These are phyloP conservation scores for Xiphorhynchus erythropygius DNA, from an alignment of 2,797 vertebrate genomes.

Conservation along the genomic window DNA sequence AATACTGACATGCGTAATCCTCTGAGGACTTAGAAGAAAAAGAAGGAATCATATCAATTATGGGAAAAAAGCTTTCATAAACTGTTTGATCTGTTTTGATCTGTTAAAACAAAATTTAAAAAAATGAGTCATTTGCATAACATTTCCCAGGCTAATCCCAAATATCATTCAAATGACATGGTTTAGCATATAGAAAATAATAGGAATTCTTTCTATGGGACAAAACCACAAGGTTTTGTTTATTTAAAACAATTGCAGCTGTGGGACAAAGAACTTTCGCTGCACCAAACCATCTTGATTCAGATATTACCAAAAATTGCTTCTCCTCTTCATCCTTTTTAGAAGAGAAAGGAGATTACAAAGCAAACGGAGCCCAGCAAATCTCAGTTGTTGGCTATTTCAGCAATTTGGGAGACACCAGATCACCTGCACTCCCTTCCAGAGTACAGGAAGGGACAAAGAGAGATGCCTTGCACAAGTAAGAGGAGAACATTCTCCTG, in stretches of 20 bases:
- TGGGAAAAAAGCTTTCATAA: conserved; percentile 61
- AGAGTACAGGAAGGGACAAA: neutral
- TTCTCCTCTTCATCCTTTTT: neutral
- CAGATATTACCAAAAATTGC: neutral
- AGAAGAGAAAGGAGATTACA: neutral
- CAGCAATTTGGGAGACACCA: neutral
- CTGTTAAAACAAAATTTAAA: conserved; percentile 27
- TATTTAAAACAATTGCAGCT: conserved; percentile 56
- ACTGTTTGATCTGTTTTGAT: conserved; percentile 37
- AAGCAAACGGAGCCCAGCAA: neutral
- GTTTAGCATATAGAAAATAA: conserved; percentile 28
- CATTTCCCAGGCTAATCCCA: conserved; percentile 55
- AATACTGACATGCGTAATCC: conserved; percentile 59
- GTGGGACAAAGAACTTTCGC: neutral
- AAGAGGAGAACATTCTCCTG: neutral
- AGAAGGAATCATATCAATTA: conserved; percentile 61
- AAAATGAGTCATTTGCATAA: neutral
- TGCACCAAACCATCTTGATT: neutral
- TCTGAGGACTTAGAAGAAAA: conserved; percentile 52
- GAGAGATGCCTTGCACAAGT: neutral
- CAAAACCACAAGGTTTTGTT: conserved; percentile 39
- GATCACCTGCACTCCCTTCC: neutral
- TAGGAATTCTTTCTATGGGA: conserved; percentile 28
- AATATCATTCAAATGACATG: conserved; percentile 42
- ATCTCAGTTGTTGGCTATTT: neutral